These are phyloP conservation scores for Drosophila prolongata DNA, from an alignment of 2,888 invertebrate genomes.

Conservation along the genomic window DNA sequence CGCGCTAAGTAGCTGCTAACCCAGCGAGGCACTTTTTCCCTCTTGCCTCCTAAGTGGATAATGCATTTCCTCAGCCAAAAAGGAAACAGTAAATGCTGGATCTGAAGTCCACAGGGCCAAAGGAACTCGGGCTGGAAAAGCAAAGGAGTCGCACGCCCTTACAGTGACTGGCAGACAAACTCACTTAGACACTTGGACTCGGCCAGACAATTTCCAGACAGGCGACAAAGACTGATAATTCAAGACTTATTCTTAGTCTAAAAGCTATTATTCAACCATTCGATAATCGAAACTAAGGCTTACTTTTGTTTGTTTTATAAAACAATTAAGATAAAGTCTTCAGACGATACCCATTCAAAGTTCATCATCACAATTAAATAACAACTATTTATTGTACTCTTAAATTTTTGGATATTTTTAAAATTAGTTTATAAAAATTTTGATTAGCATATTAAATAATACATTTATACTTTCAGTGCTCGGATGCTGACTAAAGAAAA, in stretches of 20 bases:
- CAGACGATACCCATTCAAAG: no score
- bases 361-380: no score
- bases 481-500: no score
- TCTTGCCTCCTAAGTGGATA: slow-evolving; percentile 67
- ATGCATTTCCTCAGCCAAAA: slow-evolving; percentile 68
- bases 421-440: no score
- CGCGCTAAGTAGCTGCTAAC: slow-evolving; percentile 63
- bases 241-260: not conserved
- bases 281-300: no score
- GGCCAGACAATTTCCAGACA: slow-evolving; percentile 35
- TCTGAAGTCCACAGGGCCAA: slow-evolving; percentile 19
- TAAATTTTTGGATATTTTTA: no score
- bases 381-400: no score
- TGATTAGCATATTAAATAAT: no score
- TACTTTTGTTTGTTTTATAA: no score
- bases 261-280: no score
- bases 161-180: slow-evolving; percentile 58
- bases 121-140: slow-evolving; percentile 26
- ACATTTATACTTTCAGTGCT: no score
- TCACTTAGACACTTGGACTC: slow-evolving; percentile 47
- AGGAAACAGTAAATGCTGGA: slow-evolving; percentile 34
- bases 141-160: slow-evolving; percentile 45
- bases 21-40: slow-evolving; percentile 57
- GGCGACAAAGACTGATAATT: slow-evolving; percentile 42
- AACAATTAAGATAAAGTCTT: no score